A percentile compares a stretch with the other conserved stretches of the same genome.
Conservation (phyloP, 2,888 invertebrate species). For the Hydrotaea diabolus region DNA sequence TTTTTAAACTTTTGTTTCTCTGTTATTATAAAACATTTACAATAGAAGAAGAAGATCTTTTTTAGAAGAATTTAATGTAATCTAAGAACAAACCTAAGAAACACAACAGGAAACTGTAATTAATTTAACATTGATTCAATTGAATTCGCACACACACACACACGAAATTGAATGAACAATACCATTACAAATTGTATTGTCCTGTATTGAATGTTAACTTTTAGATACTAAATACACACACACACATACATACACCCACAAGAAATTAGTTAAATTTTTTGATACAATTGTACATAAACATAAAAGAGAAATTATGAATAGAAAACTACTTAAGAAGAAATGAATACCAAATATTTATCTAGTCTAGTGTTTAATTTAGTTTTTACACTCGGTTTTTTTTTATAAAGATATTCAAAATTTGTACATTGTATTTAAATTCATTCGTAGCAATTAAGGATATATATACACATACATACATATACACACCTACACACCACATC, state of each 20-base stretch:
- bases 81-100: neutral
- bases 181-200: constrained; percentile 20
- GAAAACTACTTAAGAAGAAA: neutral
- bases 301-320: constrained; percentile 6
- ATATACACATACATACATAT: neutral
- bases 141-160: neutral
- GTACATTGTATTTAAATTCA: neutral
- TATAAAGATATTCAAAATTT: constrained; percentile 7
- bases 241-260: constrained; percentile 11
- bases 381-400: constrained; percentile 33
- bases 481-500: neutral
- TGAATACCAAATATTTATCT: constrained; percentile 2
- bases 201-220: neutral
- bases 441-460: constrained; percentile 11
- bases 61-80: constrained; percentile 15
- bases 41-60: neutral
- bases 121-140: neutral
- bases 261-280: constrained; percentile 36
- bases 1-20: constrained; percentile 8
- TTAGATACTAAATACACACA: neutral
- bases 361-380: constrained; percentile 33
- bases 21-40: constrained; percentile 51
- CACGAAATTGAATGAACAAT: neutral
- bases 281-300: constrained; percentile 30
- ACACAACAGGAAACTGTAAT: constrained; percentile 34